Base-by-base conservation (phyloP, 2,113 vertebrate species). In the Meleagris gallopavo region DNA sequence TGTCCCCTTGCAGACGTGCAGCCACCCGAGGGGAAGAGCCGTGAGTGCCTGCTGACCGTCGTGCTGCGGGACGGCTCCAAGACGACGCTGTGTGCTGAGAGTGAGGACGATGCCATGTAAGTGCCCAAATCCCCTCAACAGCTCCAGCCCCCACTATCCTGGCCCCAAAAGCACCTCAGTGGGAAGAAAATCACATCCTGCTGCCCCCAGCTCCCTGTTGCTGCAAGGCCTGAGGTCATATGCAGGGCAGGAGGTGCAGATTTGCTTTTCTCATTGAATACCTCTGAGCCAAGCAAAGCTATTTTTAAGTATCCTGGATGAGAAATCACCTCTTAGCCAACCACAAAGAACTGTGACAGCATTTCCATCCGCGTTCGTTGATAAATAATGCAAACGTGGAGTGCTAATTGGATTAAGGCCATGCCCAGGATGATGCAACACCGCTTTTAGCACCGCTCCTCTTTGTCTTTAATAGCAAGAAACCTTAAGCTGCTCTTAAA, bases 41-140 rank as follows among this genome's bases (percentile, higher is more conserved):
- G 98, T 11, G 98, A 99, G 2, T 99, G 98, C 57, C 97, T 99
- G 40, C 54, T 99, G 34, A 97, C 97, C 4, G 30, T 99, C 24
- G 97, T 98, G 89, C 96, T 99, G 38, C 97, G 96, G 58, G 98
- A 98, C 5, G 98, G 98, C 57, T 97, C 98, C 60, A 97, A 97
- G 22, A 93, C 98, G 27, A 97, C 97, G n/a, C 97, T 99, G 76
- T 99, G 99, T 1, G 98, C 99, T 0, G 99, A 99, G 97, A 99
- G 98, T 6, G 94, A 98, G 92, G 99, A 99, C 2, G 99, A 99
- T 2, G 98, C 98, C 2, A 36, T 99, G 99, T 99, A 93, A 98
- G 99, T 60, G 17, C 80, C 3, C 0, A 12, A 24, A 48, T 0
- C 22, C 67, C 73, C 22, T 18, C 4, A 1, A 18, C 0, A 1